Evolutionary conservation across 2,113 vertebrate species (phyloP).

Genomic region (Mus spicilegus): DNA sequence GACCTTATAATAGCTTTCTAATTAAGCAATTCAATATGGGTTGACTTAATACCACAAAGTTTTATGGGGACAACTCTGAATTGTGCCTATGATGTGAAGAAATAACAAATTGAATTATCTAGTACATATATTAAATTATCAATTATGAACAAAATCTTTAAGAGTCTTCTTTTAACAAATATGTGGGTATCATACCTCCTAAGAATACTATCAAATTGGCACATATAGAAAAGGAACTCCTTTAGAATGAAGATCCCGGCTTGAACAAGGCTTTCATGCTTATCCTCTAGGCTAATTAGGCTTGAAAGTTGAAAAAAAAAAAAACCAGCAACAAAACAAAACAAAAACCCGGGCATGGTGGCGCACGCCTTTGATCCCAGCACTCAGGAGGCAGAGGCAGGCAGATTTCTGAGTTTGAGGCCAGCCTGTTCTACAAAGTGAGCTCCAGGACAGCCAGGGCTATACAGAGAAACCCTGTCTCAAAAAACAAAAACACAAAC

Average conservation of each 20-base stretch:
- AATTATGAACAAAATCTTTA: background rate
- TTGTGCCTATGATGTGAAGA: background rate
- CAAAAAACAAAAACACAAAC: too few relatives aligned
- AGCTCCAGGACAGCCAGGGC: too few relatives aligned
- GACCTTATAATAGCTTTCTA: background rate
- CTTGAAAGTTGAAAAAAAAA: too few relatives aligned
- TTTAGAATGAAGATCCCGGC: background rate
- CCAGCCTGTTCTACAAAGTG: too few relatives aligned
- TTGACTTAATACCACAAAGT: background rate
- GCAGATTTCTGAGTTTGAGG: too few relatives aligned
- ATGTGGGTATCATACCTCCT: background rate
- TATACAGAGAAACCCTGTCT: too few relatives aligned
- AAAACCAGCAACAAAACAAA: too few relatives aligned
- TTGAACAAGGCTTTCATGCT: background rate
- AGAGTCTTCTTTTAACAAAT: background rate
- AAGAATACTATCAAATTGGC: background rate
- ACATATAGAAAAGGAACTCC: background rate
- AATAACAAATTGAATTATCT: background rate
- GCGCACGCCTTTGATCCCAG: too few relatives aligned
- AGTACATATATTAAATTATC: conserved; percentile 16
- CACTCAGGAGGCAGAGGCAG: too few relatives aligned
- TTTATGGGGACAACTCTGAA: background rate
- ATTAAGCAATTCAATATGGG: background rate
- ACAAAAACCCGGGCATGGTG: too few relatives aligned
- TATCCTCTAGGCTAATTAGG: background rate